These are phyloP conservation scores for Anastatus disparis DNA, from an alignment of 1,140 invertebrate species.

Conservation along the genomic window DNA sequence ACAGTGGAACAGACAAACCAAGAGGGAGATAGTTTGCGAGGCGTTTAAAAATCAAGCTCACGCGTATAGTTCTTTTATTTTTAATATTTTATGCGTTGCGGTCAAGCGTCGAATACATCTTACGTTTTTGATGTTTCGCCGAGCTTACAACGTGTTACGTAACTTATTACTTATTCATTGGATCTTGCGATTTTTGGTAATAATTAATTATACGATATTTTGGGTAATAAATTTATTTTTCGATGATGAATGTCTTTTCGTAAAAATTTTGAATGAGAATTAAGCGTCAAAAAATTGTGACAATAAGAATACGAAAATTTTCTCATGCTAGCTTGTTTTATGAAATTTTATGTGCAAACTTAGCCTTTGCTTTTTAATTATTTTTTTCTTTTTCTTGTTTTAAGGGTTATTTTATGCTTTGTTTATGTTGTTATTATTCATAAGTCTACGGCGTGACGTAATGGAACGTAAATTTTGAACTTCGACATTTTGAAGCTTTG, in stretches of 20 bases:
- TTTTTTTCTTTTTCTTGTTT: too few species aligned
- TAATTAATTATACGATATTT: constrained; percentile 35
- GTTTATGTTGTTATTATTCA: too few species aligned
- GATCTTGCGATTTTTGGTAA: constrained; percentile 32
- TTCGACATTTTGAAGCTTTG: too few species aligned
- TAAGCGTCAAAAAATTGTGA: too few species aligned
- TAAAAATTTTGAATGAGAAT: too few species aligned
- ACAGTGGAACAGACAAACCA: neutral
- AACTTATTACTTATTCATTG: constrained; percentile 33
- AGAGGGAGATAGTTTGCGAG: neutral
- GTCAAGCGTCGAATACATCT: neutral
- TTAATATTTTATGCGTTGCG: constrained; percentile 21
- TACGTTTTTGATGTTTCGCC: constrained; percentile 17
- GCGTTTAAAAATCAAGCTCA: constrained; percentile 8
- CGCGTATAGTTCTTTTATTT: neutral
- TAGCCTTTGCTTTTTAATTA: neutral
- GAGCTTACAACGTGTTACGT: neutral
- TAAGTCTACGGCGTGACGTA: too few species aligned
- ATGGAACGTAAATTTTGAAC: too few species aligned
- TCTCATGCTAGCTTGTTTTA: constrained; percentile 3
- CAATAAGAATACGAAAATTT: constrained; percentile 18
- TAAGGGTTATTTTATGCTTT: too few species aligned
- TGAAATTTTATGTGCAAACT: neutral
- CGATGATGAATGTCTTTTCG: too few species aligned
- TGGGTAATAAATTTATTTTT: too few species aligned